Evolutionary conservation across 2,888 invertebrate species (phyloP).

Genomic region (Aphodius sticticus): DNA sequence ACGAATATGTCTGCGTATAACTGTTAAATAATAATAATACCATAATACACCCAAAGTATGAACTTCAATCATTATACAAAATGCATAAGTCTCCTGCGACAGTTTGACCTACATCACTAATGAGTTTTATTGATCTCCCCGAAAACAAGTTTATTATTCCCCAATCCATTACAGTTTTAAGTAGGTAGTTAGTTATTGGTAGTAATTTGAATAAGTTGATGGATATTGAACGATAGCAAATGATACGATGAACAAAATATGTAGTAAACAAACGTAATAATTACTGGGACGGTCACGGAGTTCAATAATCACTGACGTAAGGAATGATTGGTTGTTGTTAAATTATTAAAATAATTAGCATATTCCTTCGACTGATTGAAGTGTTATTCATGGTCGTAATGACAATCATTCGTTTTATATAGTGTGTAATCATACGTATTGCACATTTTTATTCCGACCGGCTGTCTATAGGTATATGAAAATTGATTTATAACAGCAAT

Average conservation of each 20-base stretch:
- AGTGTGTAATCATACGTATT: not conserved
- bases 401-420: not conserved
- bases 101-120: not conserved
- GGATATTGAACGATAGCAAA: not conserved
- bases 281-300: not conserved
- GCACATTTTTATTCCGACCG: not conserved
- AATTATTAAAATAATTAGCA: not conserved
- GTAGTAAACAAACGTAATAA: not conserved
- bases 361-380: not conserved
- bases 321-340: not conserved
- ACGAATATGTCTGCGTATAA: not conserved
- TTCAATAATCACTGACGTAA: slow-evolving; percentile 4
- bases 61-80: not conserved
- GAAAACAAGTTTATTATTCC: not conserved
- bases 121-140: not conserved
- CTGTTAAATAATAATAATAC: not conserved
- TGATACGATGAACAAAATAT: not conserved
- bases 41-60: not conserved
- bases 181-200: not conserved
- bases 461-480: not conserved
- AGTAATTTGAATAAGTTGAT: not conserved
- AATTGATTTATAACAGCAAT: not conserved
- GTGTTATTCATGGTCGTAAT: not conserved
- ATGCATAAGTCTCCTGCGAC: not conserved
- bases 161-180: not conserved